Evolutionary conservation across 1,140 invertebrate species (phyloP).

Genomic region (Heliconius congener): DNA sequence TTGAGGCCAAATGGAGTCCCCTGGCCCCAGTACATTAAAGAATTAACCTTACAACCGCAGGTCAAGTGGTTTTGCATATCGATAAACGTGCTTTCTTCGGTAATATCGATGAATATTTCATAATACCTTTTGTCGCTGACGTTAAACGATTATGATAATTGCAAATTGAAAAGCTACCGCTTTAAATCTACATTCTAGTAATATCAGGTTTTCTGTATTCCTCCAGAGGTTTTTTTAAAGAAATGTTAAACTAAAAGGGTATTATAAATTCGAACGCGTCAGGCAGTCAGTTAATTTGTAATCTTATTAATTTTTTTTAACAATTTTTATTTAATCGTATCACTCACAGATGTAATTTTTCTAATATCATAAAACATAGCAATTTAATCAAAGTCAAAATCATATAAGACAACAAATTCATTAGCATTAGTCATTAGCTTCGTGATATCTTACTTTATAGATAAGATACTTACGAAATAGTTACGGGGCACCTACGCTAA

Average conservation of each 20-base stretch:
- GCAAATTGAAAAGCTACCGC: not conserved
- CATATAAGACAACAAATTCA: not conserved
- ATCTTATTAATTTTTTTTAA: too few species aligned
- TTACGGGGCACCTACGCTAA: constrained; percentile 58
- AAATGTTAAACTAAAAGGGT: not conserved
- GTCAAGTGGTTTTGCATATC: constrained; percentile 50
- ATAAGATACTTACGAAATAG: constrained; percentile 55
- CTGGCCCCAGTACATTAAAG: constrained; percentile 41
- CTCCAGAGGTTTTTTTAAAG: not conserved
- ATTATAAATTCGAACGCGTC: too few species aligned
- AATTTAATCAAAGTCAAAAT: not conserved
- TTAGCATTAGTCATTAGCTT: constrained; percentile 37
- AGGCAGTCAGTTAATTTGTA: too few species aligned
- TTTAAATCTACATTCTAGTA: constrained; percentile 10
- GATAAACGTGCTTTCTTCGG: constrained; percentile 36
- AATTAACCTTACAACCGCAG: constrained; percentile 43
- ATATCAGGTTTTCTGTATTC: not conserved
- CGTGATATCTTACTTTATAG: constrained; percentile 24
- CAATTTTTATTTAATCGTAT: too few species aligned
- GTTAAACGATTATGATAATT: constrained; percentile 11
- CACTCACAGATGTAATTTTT: too few species aligned
- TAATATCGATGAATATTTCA: constrained; percentile 33
- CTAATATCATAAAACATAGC: too few species aligned
- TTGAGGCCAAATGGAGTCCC: constrained; percentile 36
- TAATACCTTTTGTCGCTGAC: not conserved